Evolutionary conservation across 2,888 invertebrate genomes (phyloP).

Genomic region (Halocaridina rubra): DNA sequence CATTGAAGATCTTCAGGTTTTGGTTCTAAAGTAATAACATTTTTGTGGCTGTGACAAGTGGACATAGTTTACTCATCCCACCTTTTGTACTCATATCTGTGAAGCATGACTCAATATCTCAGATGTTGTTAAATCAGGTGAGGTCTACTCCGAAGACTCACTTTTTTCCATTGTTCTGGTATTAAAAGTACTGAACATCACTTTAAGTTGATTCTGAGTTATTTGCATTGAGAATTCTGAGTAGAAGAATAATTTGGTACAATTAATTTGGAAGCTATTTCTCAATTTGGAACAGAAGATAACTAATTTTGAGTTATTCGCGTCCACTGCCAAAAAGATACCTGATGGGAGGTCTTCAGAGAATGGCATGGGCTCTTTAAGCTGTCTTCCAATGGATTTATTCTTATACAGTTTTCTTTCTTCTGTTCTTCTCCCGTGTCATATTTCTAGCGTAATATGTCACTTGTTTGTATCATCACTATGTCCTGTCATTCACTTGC

Average conservation of each 20-base stretch:
- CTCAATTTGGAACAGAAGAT: slow-evolving; percentile 42
- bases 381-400: slow-evolving; percentile 52
- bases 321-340: slow-evolving; percentile 49
- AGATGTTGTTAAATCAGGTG: no score
- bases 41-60: slow-evolving; percentile 54
- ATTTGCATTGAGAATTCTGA: no score
- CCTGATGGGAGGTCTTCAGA: slow-evolving; percentile 52
- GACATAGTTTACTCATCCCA: slow-evolving; percentile 51
- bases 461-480: slow-evolving; percentile 29
- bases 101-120: slow-evolving; percentile 9
- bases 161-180: no score
- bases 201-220: no score
- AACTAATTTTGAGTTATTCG: slow-evolving; percentile 48
- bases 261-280: no score
- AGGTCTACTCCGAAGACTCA: no score
- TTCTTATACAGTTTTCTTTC: slow-evolving; percentile 39
- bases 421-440: slow-evolving; percentile 37
- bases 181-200: no score
- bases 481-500: slow-evolving; percentile 33
- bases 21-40: slow-evolving; percentile 43
- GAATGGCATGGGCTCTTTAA: slow-evolving; percentile 39
- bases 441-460: slow-evolving; percentile 26
- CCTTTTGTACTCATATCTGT: slow-evolving; percentile 36
- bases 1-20: slow-evolving; percentile 11
- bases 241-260: no score